A percentile compares a stretch with the other conserved stretches of the same genome.
Conservation (phyloP, 2,888 invertebrate genomes). For the Phalera bucephala region DNA sequence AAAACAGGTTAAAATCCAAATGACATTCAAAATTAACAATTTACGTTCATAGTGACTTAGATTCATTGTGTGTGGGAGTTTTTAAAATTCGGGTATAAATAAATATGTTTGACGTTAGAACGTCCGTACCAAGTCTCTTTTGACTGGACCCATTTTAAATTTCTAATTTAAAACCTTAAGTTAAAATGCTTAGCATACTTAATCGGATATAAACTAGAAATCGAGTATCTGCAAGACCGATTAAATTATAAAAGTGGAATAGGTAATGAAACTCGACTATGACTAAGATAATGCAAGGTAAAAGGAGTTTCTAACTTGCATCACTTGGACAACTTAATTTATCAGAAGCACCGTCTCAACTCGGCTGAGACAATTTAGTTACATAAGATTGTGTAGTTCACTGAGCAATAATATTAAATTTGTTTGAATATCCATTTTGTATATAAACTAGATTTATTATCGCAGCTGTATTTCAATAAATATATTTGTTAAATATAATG, state of each 20-base stretch:
- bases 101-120: too few relatives aligned
- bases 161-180: too few relatives aligned
- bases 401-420: not conserved
- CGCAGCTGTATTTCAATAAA: not conserved
- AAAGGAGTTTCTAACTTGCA: conserved; percentile 24
- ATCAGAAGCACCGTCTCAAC: conserved; percentile 18
- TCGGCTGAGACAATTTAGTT: conserved; percentile 16
- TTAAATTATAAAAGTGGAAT: conserved; percentile 2
- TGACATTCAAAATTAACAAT: too few relatives aligned
- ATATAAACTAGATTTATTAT: not conserved
- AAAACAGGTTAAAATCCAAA: too few relatives aligned
- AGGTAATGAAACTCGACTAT: conserved; percentile 14
- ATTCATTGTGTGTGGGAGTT: too few relatives aligned
- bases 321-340: conserved; percentile 22
- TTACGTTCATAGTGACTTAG: too few relatives aligned
- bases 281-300: conserved; percentile 16
- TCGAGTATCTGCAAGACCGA: not conserved
- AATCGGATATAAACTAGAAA: not conserved
- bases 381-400: not conserved
- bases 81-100: too few relatives aligned
- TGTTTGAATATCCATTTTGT: too few relatives aligned
- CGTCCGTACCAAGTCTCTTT: too few relatives aligned
- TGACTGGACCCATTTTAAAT: too few relatives aligned
- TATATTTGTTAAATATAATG: too few relatives aligned
- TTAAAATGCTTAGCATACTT: not conserved